Conservation (phyloP, 2,113 vertebrate species). For the Hypocryptadius cinnamomeus region DNA sequence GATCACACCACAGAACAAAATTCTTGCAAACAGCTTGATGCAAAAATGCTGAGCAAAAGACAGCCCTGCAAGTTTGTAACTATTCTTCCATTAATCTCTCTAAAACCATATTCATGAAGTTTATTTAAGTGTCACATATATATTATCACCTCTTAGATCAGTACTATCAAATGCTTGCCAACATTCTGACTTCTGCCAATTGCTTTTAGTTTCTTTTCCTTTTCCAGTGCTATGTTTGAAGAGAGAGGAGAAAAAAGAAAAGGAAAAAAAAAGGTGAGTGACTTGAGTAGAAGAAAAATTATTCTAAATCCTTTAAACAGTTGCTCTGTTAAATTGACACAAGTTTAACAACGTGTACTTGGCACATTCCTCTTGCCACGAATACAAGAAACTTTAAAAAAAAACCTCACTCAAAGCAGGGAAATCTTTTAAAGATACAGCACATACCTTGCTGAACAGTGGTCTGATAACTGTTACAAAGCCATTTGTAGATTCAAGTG, state of each 20-base stretch:
- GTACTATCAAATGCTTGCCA: neutral
- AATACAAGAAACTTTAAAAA: neutral
- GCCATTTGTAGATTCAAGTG: neutral
- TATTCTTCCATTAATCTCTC: neutral
- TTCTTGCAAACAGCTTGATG: neutral
- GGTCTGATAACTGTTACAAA: neutral
- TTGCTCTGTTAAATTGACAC: slow-evolving; percentile 16
- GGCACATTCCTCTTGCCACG: slow-evolving; percentile 10
- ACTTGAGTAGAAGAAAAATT: slow-evolving; percentile 11
- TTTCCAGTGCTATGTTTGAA: neutral
- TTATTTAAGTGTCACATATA: neutral
- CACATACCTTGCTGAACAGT: neutral
- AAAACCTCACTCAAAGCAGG: neutral
- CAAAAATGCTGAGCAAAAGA: neutral
- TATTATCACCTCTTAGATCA: slow-evolving; percentile 8
- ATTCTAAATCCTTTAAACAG: neutral
- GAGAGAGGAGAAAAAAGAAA: neutral
- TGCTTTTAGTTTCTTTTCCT: neutral
- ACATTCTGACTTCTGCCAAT: neutral
- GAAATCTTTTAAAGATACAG: slow-evolving; percentile 29
- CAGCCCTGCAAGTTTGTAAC: neutral
- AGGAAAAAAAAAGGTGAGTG: neutral
- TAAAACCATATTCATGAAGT: neutral
- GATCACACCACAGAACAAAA: neutral
- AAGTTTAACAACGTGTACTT: slow-evolving; percentile 1